Evolutionary conservation across 1,140 invertebrate species (phyloP), one percentile per base, ranked within the genome.

Genomic region (Copidosoma floridanum): DNA sequence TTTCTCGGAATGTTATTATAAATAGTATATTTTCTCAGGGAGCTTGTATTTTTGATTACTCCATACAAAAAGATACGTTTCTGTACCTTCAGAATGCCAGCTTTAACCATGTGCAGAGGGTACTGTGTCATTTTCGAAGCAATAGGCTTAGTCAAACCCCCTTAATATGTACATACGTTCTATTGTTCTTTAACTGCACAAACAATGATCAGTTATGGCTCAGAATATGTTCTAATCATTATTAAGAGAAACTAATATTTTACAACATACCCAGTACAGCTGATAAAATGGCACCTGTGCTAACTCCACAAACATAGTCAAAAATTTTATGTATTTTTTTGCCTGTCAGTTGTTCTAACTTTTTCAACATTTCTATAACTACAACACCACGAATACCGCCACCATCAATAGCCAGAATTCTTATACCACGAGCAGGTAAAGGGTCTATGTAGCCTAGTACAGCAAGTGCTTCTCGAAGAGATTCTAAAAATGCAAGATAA

Each of bases 281-380:
- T 8, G 87, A 85, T 16, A 92, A 80, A 65, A 92, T 90, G 12
- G 89, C 88, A 46, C 94, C 94, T 3, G 94, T 96, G 71, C 91
- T 94, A 12, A 97, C 94, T 8, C 95, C 95, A 71, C 92, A 91
- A 65, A 97, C 89, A 61, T 91, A 91, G 79, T 97, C 95, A 80
- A 97, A 97, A 74, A 89, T 77, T 65, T 89, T 85, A 67, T 85
- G 74, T 20, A 88, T 83, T 62, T 74, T 80, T 65, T 85, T 84
- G 1, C 88, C 87, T 21, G 88, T 90, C 5, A 88, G 67, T 64
- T 85, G 76, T 78, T 95, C 92, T 12, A 95, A 74, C 65, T 88
- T 86, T 58, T 86, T 85, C 38, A 95, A 74, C 71, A 94, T 87
- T 79, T 93, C 88, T 44, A 95, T 85, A 0, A 91, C 89, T 16